Evolutionary conservation across 2,797 vertebrate species (phyloP), one percentile per base, ranked within the genome.

Genomic region (Enteromius radiatus): DNA sequence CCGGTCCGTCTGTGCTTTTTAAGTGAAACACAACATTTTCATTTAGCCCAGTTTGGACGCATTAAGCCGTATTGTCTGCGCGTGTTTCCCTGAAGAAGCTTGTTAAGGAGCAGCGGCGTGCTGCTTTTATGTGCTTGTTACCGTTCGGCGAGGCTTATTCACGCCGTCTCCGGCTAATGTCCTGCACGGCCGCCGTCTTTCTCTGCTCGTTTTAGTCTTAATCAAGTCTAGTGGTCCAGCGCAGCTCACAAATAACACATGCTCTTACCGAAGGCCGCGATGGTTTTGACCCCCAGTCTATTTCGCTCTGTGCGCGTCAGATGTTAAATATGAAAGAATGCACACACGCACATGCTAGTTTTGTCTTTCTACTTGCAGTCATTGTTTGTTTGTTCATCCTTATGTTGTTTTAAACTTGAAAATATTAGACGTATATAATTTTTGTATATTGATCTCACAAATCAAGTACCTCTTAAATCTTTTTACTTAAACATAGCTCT

Each of bases 21-120:
- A 68, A 93, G 92, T 93, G 89, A 89, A 85, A 82, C 88, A 86
- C 87, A 81, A 90, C 92, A 90, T 87, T 90, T 87, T 90, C 89
- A 87, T 92, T 93, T 87, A 36, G 63, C 86, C 87, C 73, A 61
- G 86, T 88, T 88, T 87, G 84, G 89, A 87, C 90, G 86, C 91
- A 87, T 85, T 90, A 84, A 87, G 91, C 28, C 7, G 70, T 69
- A 68, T 45, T 80, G 76, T 86, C 59, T 33, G 69, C 21, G 19
- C 49, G 41, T 4, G 75, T 68, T 76, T 84, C 28, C 61, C 41
- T 75, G 78, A 67, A 85, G 78, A 31, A 47, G 78, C 78, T 38
- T 54, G 69, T 81, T 78, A 85, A 56, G 59, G 38, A 76, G 80
- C 63, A 49, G 64, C 64, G 11, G 36, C 6, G 47, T 41, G 15